These are phyloP conservation scores for Platygyra sinensis DNA, from an alignment of 64 coral and sea anemone species.

Conservation along the genomic window DNA sequence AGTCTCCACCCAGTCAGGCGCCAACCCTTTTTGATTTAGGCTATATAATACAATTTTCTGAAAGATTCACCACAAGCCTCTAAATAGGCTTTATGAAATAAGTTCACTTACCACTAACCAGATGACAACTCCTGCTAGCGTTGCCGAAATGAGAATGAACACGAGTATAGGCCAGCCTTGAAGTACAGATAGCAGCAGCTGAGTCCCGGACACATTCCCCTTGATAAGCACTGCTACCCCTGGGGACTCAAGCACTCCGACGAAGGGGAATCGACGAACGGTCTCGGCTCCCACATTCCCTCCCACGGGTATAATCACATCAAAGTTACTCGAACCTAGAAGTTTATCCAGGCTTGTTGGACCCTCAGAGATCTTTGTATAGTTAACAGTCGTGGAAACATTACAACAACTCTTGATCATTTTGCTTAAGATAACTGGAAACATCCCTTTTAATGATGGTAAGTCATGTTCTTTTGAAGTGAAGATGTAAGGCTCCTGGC, in stretches of 20 bases:
- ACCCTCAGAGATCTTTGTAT: conserved; percentile 24
- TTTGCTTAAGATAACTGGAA: conserved; percentile 56
- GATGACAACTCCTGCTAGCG: conserved; percentile 85
- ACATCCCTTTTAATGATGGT: conserved; percentile 50
- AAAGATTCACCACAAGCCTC: too few species aligned
- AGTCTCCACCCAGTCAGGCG: too few species aligned
- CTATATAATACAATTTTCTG: too few species aligned
- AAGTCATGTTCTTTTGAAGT: not conserved
- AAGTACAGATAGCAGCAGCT: conserved; percentile 80
- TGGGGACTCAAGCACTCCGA: conserved; percentile 74
- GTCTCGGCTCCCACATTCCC: not conserved
- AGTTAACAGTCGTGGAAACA: conserved; percentile 32
- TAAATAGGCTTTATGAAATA: not conserved
- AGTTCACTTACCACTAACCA: conserved; percentile 83
- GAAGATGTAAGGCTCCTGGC: conserved; percentile 75
- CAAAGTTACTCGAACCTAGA: conserved; percentile 58
- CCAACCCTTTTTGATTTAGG: too few species aligned
- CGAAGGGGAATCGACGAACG: conserved; percentile 61
- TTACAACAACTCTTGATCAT: conserved; percentile 63
- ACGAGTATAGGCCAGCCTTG: conserved; percentile 92
- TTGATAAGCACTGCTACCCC: conserved; percentile 75
- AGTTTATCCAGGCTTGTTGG: conserved; percentile 31
- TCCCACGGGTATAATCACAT: conserved; percentile 68
- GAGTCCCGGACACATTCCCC: conserved; percentile 80
- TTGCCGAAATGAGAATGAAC: conserved; percentile 84